A percentile compares a stretch with the other conserved stretches of the same genome.
Conservation (phyloP, 1,140 invertebrate species). For the Drosophila ogumai region DNA sequence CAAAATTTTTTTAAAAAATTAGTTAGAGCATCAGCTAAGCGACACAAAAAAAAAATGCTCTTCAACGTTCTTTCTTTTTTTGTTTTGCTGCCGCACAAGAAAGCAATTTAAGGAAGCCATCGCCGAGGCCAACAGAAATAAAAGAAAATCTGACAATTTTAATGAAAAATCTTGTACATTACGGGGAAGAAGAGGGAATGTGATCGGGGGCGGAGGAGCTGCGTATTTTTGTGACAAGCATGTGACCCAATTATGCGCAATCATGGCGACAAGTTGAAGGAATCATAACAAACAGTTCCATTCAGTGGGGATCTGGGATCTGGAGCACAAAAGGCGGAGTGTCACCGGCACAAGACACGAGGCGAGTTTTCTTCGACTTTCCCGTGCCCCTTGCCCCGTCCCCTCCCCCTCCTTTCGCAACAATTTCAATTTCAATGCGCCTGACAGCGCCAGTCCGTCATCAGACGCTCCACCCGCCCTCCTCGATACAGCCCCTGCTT, state of each 20-base stretch:
- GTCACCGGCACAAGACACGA: constrained; percentile 74
- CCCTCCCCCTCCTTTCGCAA: constrained; percentile 24
- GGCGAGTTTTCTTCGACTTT: constrained; percentile 27
- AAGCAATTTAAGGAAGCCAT: constrained; percentile 66
- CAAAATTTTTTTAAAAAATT: too few relatives aligned
- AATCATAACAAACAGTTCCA: constrained; percentile 67
- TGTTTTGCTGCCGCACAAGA: constrained; percentile 48
- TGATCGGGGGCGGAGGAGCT: not conserved
- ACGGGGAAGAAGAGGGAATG: constrained; percentile 17
- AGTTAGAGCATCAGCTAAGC: constrained; percentile 31
- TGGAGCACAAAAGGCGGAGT: constrained; percentile 67
- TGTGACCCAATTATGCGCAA: constrained; percentile 80
- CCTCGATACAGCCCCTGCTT: not conserved
- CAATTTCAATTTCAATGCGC: constrained; percentile 81
- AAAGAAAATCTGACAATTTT: constrained; percentile 70
- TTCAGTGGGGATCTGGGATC: constrained; percentile 43
- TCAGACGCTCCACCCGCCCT: constrained; percentile 9
- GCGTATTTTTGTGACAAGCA: constrained; percentile 73
- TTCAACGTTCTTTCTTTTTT: constrained; percentile 23
- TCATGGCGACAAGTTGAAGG: constrained; percentile 62
- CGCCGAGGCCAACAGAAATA: constrained; percentile 9
- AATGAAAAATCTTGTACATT: constrained; percentile 73
- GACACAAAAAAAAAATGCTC: constrained; percentile 28
- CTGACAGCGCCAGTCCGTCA: constrained; percentile 72
- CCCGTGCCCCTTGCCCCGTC: not conserved